Conservation (phyloP, 2,888 invertebrate species). For the Parasteatoda lunata region DNA sequence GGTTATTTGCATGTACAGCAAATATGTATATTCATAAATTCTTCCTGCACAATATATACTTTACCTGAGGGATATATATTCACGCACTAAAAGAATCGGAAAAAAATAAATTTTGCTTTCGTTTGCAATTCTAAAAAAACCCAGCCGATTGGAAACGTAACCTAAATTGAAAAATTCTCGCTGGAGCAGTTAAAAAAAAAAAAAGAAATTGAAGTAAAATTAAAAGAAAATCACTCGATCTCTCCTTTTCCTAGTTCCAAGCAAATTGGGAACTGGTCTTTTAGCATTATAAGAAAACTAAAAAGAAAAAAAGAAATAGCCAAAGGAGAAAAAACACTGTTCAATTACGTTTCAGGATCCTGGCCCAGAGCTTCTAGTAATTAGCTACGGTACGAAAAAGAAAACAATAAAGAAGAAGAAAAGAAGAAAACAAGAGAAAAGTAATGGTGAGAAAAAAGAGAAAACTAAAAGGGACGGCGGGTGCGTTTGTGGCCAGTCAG, state of each 20-base stretch:
- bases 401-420: slow-evolving; percentile 20
- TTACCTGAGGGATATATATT: neutral
- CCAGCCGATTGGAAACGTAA: slow-evolving; percentile 41
- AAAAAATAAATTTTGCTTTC: slow-evolving; percentile 18
- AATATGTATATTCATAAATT: no score
- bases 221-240: slow-evolving; percentile 55
- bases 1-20: no score
- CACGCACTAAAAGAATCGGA: neutral
- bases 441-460: slow-evolving; percentile 21
- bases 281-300: neutral
- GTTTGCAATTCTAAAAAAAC: slow-evolving; percentile 26
- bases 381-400: slow-evolving; percentile 41
- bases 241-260: slow-evolving; percentile 18
- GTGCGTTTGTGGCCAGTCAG: slow-evolving; percentile 29
- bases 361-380: slow-evolving; percentile 49
- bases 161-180: slow-evolving; percentile 58
- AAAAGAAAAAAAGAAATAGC: slow-evolving; percentile 19
- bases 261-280: slow-evolving; percentile 50
- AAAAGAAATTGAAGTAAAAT: slow-evolving; percentile 35
- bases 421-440: slow-evolving; percentile 10
- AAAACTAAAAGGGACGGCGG: slow-evolving; percentile 28
- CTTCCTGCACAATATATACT: neutral
- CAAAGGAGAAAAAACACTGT: slow-evolving; percentile 41
- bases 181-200: slow-evolving; percentile 10
- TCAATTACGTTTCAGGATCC: slow-evolving; percentile 48